Evolutionary conservation across 2,113 vertebrate genomes (phyloP).

Genomic region (Camelus dromedarius): DNA sequence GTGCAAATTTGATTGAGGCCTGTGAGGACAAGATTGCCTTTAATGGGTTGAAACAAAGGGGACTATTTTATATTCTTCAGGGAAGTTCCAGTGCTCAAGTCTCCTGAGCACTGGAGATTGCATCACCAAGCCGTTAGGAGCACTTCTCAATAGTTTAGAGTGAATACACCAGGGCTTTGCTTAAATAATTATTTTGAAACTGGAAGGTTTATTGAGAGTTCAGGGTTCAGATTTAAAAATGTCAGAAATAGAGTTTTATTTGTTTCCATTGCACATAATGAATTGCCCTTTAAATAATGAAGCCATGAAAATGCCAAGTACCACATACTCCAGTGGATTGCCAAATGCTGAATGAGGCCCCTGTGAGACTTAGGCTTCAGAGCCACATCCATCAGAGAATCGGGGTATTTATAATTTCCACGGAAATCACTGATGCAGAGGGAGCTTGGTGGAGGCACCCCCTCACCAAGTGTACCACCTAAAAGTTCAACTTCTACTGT

Average conservation of each 20-base stretch:
- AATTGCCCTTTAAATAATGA: slow-evolving; percentile 80
- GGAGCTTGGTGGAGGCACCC: neutral
- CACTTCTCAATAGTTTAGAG: neutral
- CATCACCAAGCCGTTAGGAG: slow-evolving; percentile 57
- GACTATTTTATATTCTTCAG: slow-evolving; percentile 75
- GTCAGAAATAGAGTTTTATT: slow-evolving; percentile 84
- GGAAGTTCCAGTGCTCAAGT: slow-evolving; percentile 61
- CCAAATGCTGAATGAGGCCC: slow-evolving; percentile 63
- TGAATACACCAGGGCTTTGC: slow-evolving; percentile 70
- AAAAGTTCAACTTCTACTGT: neutral
- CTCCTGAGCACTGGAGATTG: neutral
- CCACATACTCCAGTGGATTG: slow-evolving; percentile 47
- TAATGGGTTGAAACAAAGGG: slow-evolving; percentile 68
- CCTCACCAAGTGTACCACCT: neutral
- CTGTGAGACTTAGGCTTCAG: slow-evolving; percentile 35
- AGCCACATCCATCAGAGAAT: slow-evolving; percentile 45
- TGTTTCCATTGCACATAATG: slow-evolving; percentile 79
- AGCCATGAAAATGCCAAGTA: slow-evolving; percentile 77
- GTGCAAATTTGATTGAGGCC: slow-evolving; percentile 81
- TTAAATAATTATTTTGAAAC: slow-evolving; percentile 82
- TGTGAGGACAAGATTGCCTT: slow-evolving; percentile 78
- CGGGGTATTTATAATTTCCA: neutral
- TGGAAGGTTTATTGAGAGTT: slow-evolving; percentile 78
- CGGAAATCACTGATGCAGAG: neutral
- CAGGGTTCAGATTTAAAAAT: slow-evolving; percentile 81